These are phyloP conservation scores for Cynoglossus semilaevis DNA, from an alignment of 2,113 vertebrate species.

Conservation along the genomic window DNA sequence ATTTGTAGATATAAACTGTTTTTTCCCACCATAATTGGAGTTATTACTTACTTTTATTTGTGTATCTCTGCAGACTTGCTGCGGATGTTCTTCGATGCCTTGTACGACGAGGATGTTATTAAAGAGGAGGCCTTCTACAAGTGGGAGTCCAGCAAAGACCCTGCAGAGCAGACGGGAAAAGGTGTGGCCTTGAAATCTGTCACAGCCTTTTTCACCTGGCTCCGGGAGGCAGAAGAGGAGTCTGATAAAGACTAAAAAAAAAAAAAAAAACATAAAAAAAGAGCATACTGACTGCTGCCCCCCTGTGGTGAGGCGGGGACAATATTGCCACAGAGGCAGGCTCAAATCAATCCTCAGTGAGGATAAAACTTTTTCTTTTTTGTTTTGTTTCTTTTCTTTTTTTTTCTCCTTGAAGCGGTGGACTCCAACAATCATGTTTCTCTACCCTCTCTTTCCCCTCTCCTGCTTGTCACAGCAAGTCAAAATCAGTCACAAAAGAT, in stretches of 20 bases:
- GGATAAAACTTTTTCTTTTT: conserved; percentile 63
- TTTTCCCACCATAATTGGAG: too few relatives aligned
- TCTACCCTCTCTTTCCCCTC: conserved; percentile 47
- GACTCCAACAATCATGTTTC: conserved; percentile 72
- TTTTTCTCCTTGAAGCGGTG: conserved; percentile 44
- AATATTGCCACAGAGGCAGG: conserved; percentile 63
- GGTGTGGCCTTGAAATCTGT: conserved; percentile 96
- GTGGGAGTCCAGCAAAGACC: conserved; percentile 97
- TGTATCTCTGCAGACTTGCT: conserved; percentile 81
- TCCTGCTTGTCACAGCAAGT: conserved; percentile 64
- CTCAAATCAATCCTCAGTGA: conserved; percentile 72
- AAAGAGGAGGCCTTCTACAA: conserved; percentile 97
- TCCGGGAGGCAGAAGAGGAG: conserved; percentile 91
- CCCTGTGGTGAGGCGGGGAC: conserved; percentile 40
- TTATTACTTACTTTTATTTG: background rate
- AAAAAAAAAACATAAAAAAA: conserved; percentile 22
- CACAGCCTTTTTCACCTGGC: conserved; percentile 96
- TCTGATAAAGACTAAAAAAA: conserved; percentile 87
- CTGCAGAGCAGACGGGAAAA: conserved; percentile 91
- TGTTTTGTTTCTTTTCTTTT: conserved; percentile 49
- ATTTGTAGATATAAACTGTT: too few relatives aligned
- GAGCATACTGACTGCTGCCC: conserved; percentile 30
- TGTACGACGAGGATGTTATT: conserved; percentile 95
- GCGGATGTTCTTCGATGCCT: conserved; percentile 90
- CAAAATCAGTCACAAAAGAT: background rate